phyloP scores from a whole-genome alignment of 2,797 vertebrate species.

The Babyrousa celebensis region DNA sequence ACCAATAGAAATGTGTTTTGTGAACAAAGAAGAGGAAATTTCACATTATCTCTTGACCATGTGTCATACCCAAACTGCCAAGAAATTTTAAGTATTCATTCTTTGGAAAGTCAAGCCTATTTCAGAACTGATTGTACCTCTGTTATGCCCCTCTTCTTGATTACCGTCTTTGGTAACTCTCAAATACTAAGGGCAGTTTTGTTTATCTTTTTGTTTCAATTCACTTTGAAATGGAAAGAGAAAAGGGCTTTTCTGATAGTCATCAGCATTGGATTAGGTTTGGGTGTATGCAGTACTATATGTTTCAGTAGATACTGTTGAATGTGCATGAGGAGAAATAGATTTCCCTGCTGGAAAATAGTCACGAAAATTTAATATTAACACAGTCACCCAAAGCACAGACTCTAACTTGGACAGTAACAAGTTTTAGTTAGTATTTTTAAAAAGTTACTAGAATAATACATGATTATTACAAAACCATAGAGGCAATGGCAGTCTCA shows the following conservation, averaged over 20 bases:
- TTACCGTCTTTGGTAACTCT: neutral
- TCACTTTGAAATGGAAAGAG: constrained; percentile 10
- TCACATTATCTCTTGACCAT: neutral
- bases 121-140: constrained; percentile 14
- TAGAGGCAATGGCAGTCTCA: neutral
- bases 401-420: neutral
- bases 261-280: neutral
- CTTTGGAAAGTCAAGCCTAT: constrained; percentile 14
- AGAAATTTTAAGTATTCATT: constrained; percentile 37
- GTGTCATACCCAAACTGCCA: neutral
- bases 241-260: neutral
- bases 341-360: constrained; percentile 22
- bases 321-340: constrained; percentile 32
- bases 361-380: neutral
- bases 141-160: neutral
- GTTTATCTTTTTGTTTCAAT: constrained; percentile 35
- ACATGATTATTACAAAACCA: neutral
- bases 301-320: neutral
- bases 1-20: neutral
- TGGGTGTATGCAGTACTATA: neutral
- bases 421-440: constrained; percentile 9
- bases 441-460: neutral
- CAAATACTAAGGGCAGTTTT: neutral
- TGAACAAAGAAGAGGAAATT: constrained; percentile 48
- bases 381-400: neutral